These are phyloP conservation scores for human (Homo sapiens) DNA, from an alignment of 2,113 vertebrate genomes.

Conservation along the genomic window DNA sequence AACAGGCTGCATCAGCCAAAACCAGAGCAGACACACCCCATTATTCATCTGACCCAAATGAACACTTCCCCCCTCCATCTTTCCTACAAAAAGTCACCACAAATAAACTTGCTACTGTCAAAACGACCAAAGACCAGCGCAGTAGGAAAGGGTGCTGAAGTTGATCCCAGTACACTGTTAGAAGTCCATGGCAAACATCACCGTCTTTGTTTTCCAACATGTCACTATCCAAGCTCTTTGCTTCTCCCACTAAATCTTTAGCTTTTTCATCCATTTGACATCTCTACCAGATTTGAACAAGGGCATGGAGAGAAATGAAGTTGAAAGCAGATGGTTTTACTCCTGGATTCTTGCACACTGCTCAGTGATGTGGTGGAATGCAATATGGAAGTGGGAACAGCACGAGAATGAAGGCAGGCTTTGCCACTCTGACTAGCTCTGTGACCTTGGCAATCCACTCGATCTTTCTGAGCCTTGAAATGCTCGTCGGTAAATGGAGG, in stretches of 20 bases:
- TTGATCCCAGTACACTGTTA: not conserved
- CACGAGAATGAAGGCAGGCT: not conserved
- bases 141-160: not conserved
- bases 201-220: too few relatives aligned
- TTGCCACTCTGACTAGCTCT: not conserved
- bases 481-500: conserved; percentile 40
- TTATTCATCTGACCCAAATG: conserved; percentile 55
- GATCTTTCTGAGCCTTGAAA: not conserved
- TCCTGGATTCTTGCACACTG: not conserved
- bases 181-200: not conserved
- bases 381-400: rapidly evolving
- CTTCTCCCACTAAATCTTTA: not conserved
- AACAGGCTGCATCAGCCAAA: conserved; percentile 19
- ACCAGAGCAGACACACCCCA: conserved; percentile 49
- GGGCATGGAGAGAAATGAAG: not conserved
- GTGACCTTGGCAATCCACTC: not conserved
- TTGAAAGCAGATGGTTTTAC: not conserved
- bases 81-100: conserved; percentile 1
- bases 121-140: not conserved
- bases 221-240: not conserved
- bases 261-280: not conserved
- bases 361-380: not conserved
- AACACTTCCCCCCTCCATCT: conserved; percentile 8
- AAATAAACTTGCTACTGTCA: not conserved
- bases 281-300: not conserved